phyloP scores from a whole-genome alignment of 2,888 invertebrate species.

The Pristionchus japonicus region DNA sequence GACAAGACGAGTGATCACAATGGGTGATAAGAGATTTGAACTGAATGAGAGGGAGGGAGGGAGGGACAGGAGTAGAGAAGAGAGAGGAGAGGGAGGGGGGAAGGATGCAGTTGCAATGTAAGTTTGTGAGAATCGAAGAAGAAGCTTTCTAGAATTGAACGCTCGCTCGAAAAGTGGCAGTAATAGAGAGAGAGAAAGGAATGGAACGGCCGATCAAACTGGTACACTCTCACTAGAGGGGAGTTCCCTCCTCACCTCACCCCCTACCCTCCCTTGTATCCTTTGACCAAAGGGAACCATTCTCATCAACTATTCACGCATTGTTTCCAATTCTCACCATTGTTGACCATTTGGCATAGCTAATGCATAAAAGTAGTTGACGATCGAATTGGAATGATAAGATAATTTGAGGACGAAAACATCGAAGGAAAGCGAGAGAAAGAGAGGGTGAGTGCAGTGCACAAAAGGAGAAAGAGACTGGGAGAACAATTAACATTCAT shows the following conservation, averaged over 20 bases:
- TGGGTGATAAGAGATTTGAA: slow-evolving; percentile 1
- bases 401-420: neutral
- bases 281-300: neutral
- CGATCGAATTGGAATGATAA: slow-evolving; percentile 4
- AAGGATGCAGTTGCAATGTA: neutral
- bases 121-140: neutral
- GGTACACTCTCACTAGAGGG: neutral
- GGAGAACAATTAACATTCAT: neutral
- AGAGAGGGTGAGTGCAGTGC: neutral
- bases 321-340: neutral
- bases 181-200: neutral
- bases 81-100: neutral
- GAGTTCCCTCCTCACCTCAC: neutral
- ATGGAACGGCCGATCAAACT: slow-evolving; percentile 26
- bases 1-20: neutral
- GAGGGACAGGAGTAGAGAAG: too few species aligned
- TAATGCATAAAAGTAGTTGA: neutral
- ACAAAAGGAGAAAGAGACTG: slow-evolving; percentile 6
- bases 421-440: neutral
- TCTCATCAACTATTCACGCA: neutral
- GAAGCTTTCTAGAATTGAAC: neutral
- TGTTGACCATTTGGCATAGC: neutral
- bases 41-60: too few species aligned
- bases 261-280: neutral
- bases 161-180: neutral